Percentiles rank a stretch among this genome's conserved stretches.
These are phyloP conservation scores for Sycophila sp. DNA, from an alignment of 1,140 invertebrate genomes.

Conservation along the genomic window DNA sequence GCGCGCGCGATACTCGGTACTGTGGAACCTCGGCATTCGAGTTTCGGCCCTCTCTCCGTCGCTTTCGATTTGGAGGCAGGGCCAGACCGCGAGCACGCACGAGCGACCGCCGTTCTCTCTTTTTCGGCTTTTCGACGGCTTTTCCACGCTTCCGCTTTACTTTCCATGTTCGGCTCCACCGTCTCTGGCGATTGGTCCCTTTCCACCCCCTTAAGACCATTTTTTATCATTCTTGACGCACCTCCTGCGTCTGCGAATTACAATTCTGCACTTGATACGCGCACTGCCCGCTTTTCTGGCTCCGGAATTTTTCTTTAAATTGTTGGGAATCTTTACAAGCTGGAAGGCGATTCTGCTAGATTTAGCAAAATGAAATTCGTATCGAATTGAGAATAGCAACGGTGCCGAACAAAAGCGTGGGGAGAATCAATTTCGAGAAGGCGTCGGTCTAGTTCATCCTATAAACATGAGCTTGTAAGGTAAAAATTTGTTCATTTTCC, in stretches of 20 bases:
- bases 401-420: too few species aligned
- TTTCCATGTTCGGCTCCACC: constrained; percentile 30
- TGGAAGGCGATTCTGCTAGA: too few species aligned
- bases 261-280: neutral
- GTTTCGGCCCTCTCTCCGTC: constrained; percentile 57
- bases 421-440: too few species aligned
- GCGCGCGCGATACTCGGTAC: constrained; percentile 40
- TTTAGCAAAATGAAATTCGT: too few species aligned
- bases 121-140: neutral
- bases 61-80: too few species aligned
- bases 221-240: neutral
- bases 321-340: too few species aligned
- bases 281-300: too few species aligned
- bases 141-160: constrained; percentile 19
- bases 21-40: constrained; percentile 43
- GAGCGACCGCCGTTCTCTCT: constrained; percentile 19
- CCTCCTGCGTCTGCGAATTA: constrained; percentile 26
- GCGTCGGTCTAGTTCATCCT: too few species aligned
- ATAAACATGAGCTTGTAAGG: too few species aligned
- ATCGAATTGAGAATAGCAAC: too few species aligned
- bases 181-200: neutral
- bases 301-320: too few species aligned
- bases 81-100: constrained; percentile 50
- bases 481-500: too few species aligned
- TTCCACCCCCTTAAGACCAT: neutral